Conservation (phyloP, 2,888 invertebrate species). For the Exephanes ischioxanthus region DNA sequence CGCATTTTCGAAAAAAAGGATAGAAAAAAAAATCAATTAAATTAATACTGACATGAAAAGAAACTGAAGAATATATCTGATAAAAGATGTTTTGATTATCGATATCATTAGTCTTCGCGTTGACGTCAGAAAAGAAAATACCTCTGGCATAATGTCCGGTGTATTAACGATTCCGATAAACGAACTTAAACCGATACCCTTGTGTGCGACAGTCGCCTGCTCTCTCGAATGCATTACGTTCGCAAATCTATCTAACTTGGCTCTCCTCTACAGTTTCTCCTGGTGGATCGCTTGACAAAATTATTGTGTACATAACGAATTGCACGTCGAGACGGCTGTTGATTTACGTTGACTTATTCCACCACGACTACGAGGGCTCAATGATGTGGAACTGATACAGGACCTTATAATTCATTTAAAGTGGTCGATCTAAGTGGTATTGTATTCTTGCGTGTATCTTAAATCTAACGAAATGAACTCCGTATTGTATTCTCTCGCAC, state of each 20-base stretch:
- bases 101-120: neutral
- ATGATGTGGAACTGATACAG: conserved; percentile 20
- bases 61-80: conserved; percentile 32
- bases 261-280: conserved; percentile 58
- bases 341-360: neutral
- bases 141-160: conserved; percentile 35
- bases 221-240: conserved; percentile 67
- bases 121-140: conserved; percentile 12
- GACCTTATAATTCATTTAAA: conserved; percentile 46
- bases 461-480: conserved; percentile 60
- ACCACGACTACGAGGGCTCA: neutral
- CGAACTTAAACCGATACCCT: conserved; percentile 62
- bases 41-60: conserved; percentile 58
- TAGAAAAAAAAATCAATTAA: neutral
- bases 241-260: conserved; percentile 58
- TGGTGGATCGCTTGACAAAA: conserved; percentile 68
- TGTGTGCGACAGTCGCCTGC: conserved; percentile 72
- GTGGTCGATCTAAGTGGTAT: conserved; percentile 13
- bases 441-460: conserved; percentile 41
- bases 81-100: conserved; percentile 2
- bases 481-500: conserved; percentile 40
- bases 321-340: conserved; percentile 54
- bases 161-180: conserved; percentile 76
- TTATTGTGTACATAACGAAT: conserved; percentile 74
- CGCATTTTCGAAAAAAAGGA: neutral